A percentile compares a stretch with the other conserved stretches of the same genome.
Conservation (phyloP, 2,888 invertebrate species). For the Eupithecia subfuscata region DNA sequence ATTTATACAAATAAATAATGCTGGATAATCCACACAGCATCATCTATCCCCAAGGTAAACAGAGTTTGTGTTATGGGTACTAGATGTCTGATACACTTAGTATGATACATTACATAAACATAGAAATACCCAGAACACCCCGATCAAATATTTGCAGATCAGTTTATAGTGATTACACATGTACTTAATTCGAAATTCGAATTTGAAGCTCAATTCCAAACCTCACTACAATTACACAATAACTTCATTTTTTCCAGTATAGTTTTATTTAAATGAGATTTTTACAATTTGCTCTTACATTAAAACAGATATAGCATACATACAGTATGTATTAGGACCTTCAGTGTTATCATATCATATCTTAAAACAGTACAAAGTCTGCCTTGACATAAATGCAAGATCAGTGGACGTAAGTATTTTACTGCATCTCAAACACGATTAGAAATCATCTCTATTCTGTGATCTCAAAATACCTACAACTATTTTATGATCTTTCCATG, state of each 20-base stretch:
- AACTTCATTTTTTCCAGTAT: not conserved
- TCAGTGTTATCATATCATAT: not conserved
- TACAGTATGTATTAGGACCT: not conserved
- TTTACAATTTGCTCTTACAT: not conserved
- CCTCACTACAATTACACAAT: not conserved
- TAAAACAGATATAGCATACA: not conserved
- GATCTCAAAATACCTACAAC: not conserved
- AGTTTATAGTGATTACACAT: too few relatives aligned
- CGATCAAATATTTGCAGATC: too few relatives aligned
- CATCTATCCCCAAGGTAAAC: too few relatives aligned
- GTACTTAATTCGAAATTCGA: too few relatives aligned
- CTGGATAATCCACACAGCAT: too few relatives aligned
- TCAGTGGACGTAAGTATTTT: not conserved
- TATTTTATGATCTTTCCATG: not conserved
- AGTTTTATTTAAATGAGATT: too few relatives aligned
- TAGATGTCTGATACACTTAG: too few relatives aligned
- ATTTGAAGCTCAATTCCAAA: not conserved
- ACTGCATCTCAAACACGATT: not conserved
- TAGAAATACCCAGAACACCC: too few relatives aligned
- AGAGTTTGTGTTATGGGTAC: too few relatives aligned
- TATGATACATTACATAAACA: too few relatives aligned
- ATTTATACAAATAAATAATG: too few relatives aligned
- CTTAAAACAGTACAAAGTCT: not conserved
- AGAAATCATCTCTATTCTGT: too few relatives aligned
- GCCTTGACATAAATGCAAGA: constrained; percentile 6